Conservation (phyloP, 2,888 invertebrate species). For the Drosophila paranaensis region DNA sequence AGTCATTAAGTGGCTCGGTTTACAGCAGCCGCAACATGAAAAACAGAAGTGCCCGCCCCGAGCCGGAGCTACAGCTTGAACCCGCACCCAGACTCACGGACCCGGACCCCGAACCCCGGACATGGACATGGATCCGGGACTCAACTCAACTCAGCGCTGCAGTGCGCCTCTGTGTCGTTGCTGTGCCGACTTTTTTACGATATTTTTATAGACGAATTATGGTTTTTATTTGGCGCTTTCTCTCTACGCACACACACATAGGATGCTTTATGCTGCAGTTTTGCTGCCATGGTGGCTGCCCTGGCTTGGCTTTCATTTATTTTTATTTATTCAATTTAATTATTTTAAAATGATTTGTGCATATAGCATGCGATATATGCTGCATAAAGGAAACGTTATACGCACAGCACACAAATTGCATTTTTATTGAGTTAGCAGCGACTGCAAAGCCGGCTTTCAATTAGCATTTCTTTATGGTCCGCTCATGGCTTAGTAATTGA, state of each 20-base stretch:
- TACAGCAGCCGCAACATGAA: constrained; percentile 80
- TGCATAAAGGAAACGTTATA: constrained; percentile 28
- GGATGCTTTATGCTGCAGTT: constrained; percentile 60
- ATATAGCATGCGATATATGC: constrained; percentile 17
- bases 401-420: constrained; percentile 62
- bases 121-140: constrained; percentile 3
- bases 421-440: constrained; percentile 65
- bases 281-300: neutral
- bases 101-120: constrained; percentile 5
- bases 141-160: constrained; percentile 11
- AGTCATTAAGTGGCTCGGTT: constrained; percentile 80
- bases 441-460: constrained; percentile 58
- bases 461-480: constrained; percentile 62
- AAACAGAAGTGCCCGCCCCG: constrained; percentile 71
- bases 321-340: constrained; percentile 64
- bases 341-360: constrained; percentile 74
- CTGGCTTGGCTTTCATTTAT: constrained; percentile 20
- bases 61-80: constrained; percentile 18
- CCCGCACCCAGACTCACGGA: constrained; percentile 1
- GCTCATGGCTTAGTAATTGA: constrained; percentile 55
- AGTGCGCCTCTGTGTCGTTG: constrained; percentile 32
- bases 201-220: constrained; percentile 79
- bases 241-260: constrained; percentile 11
- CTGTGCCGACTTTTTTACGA: constrained; percentile 68
- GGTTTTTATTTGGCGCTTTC: constrained; percentile 75